A percentile compares a stretch with the other conserved stretches of the same genome.
Evolutionary conservation across 2,888 invertebrate species (phyloP).

Genomic region (Cyrtodaria siliqua): DNA sequence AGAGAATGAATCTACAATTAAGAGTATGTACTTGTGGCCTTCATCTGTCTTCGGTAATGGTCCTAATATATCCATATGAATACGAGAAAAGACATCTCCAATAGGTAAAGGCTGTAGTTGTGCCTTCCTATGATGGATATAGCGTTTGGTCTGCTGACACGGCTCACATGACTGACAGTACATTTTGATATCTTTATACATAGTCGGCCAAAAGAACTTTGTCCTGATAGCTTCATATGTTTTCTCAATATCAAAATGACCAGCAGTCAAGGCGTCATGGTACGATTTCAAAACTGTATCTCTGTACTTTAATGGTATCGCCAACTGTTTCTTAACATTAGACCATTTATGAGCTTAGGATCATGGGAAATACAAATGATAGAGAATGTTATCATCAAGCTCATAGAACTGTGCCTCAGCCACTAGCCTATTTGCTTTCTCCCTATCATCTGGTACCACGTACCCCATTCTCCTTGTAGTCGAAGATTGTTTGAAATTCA

Average conservation of each 20-base stretch:
- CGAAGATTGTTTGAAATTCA: conserved; percentile 25
- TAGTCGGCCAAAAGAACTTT: conserved; percentile 49
- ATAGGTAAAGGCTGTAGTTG: conserved; percentile 22
- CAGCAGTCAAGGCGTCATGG: conserved; percentile 42
- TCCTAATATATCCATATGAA: conserved; percentile 30
- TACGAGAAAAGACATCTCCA: not conserved
- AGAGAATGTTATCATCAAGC: conserved; percentile 5
- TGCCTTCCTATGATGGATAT: conserved; percentile 9
- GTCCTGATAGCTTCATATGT: not conserved
- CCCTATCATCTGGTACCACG: conserved; percentile 2
- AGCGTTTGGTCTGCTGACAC: conserved; percentile 40
- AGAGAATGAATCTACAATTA: conserved; percentile 52
- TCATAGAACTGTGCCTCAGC: conserved; percentile 6
- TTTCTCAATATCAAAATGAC: conserved; percentile 29
- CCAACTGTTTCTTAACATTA: conserved; percentile 27
- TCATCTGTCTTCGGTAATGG: conserved; percentile 14
- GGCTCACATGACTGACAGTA: conserved; percentile 41
- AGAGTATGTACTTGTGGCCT: conserved; percentile 16
- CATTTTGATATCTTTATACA: conserved; percentile 37
- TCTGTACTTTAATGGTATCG: conserved; percentile 40
- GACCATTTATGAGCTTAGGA: conserved; percentile 7
- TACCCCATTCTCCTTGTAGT: conserved; percentile 23
- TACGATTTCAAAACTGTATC: conserved; percentile 24
- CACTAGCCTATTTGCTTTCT: not conserved
- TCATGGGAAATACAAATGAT: conserved; percentile 21